Percentiles rank a stretch among this genome's conserved stretches.
Conservation (phyloP, 2,888 invertebrate genomes). For the Ferrisia virgata region DNA sequence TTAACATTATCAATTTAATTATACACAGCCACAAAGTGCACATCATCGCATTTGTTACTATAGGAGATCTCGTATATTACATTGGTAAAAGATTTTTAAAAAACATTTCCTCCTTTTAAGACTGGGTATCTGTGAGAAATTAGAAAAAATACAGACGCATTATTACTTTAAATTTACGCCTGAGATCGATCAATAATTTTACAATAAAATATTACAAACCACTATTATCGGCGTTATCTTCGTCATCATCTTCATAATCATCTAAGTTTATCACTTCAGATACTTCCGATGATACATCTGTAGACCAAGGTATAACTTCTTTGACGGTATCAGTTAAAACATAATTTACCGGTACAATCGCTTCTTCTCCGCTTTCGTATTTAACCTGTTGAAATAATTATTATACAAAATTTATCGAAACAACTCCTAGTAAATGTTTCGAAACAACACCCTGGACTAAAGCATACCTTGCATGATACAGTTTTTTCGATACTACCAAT, state of each 20-base stretch:
- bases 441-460: too few relatives aligned
- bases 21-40: slow-evolving; percentile 24
- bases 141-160: background rate
- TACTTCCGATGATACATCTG: background rate
- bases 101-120: background rate
- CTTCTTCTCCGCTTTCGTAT: slow-evolving; percentile 28
- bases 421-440: background rate
- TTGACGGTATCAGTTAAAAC: background rate
- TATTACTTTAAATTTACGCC: background rate
- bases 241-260: background rate
- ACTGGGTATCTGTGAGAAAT: background rate
- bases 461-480: slow-evolving; percentile 6
- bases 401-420: background rate
- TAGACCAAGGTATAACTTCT: background rate
- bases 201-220: background rate
- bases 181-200: background rate
- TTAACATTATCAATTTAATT: background rate
- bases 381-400: background rate
- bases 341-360: background rate
- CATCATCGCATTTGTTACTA: slow-evolving; percentile 16
- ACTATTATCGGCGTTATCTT: background rate
- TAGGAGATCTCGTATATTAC: slow-evolving; percentile 12
- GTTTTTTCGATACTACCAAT: slow-evolving; percentile 26
- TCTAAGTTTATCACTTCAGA: background rate
- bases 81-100: background rate